phyloP scores from a whole-genome alignment of 2,113 vertebrate genomes.

The Merops nubicus region DNA sequence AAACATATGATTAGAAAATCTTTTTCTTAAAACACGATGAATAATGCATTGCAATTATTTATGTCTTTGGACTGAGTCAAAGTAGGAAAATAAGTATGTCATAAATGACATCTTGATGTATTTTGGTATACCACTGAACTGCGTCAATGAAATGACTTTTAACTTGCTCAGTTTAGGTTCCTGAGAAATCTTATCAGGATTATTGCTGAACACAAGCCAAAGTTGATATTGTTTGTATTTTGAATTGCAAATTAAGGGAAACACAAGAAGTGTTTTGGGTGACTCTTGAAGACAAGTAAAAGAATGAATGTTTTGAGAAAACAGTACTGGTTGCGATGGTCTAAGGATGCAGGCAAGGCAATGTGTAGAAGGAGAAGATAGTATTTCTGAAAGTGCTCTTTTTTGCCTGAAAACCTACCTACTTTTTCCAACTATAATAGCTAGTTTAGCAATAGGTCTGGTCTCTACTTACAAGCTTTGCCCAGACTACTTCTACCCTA shows the following conservation, averaged over 20 bases:
- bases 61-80: slow-evolving; percentile 27
- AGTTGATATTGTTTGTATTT: background rate
- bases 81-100: slow-evolving; percentile 21
- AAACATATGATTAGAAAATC: background rate
- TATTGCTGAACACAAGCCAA: background rate
- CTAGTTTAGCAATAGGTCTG: background rate
- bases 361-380: background rate
- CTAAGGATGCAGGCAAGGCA: background rate
- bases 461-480: background rate
- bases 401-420: background rate
- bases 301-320: background rate
- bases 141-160: slow-evolving; percentile 26
- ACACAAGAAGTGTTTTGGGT: background rate
- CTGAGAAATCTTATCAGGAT: slow-evolving; percentile 25
- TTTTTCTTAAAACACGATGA: background rate
- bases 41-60: slow-evolving; percentile 39
- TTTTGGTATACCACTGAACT: background rate
- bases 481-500: background rate
- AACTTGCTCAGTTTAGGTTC: background rate
- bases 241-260: background rate
- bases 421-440: background rate
- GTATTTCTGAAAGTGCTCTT: background rate
- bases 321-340: background rate
- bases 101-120: slow-evolving; percentile 49
- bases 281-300: background rate